Evolutionary conservation across 2,113 vertebrate genomes (phyloP).

Genomic region (Anthoscopus minutus): DNA sequence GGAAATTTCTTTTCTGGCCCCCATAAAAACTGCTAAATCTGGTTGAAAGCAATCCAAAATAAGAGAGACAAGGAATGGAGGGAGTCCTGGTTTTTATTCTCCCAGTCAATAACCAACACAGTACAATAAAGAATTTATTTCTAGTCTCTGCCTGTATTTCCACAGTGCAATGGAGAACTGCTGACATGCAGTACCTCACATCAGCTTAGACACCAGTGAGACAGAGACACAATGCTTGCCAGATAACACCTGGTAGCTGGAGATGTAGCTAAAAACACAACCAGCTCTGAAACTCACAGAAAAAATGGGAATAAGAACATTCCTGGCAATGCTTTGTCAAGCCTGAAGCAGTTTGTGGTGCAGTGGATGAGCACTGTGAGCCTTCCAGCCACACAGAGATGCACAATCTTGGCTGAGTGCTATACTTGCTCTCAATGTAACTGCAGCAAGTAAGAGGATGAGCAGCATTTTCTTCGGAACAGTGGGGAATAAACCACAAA

Average conservation of each 20-base stretch:
- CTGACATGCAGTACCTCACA: fast-evolving
- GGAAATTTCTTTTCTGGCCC: neutral
- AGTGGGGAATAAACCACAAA: neutral
- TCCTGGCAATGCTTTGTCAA: neutral
- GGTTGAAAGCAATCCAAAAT: neutral
- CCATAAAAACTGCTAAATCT: neutral
- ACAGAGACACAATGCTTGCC: neutral
- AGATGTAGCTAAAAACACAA: neutral
- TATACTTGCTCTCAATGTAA: neutral
- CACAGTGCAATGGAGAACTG: neutral
- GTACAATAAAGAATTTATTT: neutral
- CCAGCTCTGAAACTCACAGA: neutral
- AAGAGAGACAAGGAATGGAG: neutral
- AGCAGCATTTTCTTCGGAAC: neutral
- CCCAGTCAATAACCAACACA: neutral
- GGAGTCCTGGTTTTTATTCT: neutral
- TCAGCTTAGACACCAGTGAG: neutral
- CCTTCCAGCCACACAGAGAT: neutral
- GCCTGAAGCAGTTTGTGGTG: neutral
- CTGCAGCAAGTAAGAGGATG: neutral
- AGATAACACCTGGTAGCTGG: neutral
- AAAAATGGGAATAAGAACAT: neutral
- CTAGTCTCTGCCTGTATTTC: neutral
- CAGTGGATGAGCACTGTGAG: neutral
- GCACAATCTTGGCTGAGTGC: neutral